Percentiles rank a stretch among this genome's conserved stretches.
Evolutionary conservation across 2,113 vertebrate species (phyloP).

Genomic region (Passer domesticus): DNA sequence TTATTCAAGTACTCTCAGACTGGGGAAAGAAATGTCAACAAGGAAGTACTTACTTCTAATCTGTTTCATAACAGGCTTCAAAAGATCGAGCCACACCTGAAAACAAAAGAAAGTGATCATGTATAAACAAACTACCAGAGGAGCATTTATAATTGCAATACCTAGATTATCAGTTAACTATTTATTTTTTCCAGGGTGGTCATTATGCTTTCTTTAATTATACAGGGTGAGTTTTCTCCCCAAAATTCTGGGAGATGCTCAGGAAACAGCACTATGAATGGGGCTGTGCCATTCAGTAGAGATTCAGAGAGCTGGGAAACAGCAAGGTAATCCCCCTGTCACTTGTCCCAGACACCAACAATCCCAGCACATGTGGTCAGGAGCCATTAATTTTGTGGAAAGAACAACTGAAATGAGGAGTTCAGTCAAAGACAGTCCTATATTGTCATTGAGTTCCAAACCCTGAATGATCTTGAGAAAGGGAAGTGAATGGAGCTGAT

Average conservation of each 20-base stretch:
- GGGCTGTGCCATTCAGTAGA: background rate
- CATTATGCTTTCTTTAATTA: background rate
- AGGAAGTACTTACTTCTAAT: constrained; percentile 88
- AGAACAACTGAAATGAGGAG: background rate
- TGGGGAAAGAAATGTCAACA: background rate
- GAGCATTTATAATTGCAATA: background rate
- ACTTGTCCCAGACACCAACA: background rate
- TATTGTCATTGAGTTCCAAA: background rate
- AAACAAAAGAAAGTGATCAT: constrained; percentile 18
- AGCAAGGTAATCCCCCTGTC: background rate
- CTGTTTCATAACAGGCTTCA: constrained; percentile 95
- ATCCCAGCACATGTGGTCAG: background rate
- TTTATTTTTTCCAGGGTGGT: background rate
- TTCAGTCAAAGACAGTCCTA: background rate
- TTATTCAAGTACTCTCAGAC: background rate
- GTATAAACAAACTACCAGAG: background rate
- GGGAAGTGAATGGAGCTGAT: background rate
- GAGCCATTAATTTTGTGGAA: background rate
- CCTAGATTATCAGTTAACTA: background rate
- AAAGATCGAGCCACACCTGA: constrained; percentile 96
- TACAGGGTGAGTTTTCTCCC: background rate
- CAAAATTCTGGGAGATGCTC: background rate
- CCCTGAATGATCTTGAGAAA: background rate
- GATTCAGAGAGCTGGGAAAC: background rate
- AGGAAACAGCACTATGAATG: background rate